Base-by-base conservation (phyloP, 2,797 vertebrate species). In the Brachyalestes nurse region DNA sequence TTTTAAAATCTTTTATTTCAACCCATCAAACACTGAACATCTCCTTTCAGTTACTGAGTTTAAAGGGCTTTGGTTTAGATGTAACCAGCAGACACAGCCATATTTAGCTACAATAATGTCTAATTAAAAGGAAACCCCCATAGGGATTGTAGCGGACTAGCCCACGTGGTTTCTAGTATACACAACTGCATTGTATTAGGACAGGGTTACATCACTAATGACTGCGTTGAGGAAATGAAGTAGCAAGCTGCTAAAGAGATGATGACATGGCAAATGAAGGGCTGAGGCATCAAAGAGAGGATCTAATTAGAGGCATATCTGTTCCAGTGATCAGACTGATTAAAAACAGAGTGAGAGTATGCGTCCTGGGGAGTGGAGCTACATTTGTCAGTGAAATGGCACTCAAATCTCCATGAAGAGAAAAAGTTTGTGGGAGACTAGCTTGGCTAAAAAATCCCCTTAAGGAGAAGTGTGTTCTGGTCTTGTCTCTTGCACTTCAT, bases 401-500 rank as follows among this genome's bases (percentile, higher is more conserved):
- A 65, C 60, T 77, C 21, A 81, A 71, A 81, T 60, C 66, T 55
- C 66, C 28, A 55, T 55, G 38, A 25, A 73, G 57, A 73, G 66
- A 61, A 75, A 74, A 47, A 78, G 51, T 1, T 13, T 82, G 64
- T 62, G 57, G 81, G 71, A 78, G 34, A 62, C 38, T 55, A 12
- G 21, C 40, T n/a, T 6, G 12, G 53, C 16, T 66, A 40, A 76
- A 74, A 64, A 77, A 38, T 55, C 53, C 14, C 34, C 25, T 25
- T 2, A 10, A 53, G 67, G 40, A 25, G 65, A 49, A 65, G 72
- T 16, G 34, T 38, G 83, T 69, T 6, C 45, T 42, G 65, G 58
- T 45, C 28, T 55, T 82, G 78, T 82, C 61, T 61, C 28, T 58
- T 23, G 23, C 57, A 78, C 58, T 65, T 83, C 78, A 77, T 62